Base-by-base conservation (phyloP, 2,113 vertebrate genomes). In the Phrynosoma platyrhinos region DNA sequence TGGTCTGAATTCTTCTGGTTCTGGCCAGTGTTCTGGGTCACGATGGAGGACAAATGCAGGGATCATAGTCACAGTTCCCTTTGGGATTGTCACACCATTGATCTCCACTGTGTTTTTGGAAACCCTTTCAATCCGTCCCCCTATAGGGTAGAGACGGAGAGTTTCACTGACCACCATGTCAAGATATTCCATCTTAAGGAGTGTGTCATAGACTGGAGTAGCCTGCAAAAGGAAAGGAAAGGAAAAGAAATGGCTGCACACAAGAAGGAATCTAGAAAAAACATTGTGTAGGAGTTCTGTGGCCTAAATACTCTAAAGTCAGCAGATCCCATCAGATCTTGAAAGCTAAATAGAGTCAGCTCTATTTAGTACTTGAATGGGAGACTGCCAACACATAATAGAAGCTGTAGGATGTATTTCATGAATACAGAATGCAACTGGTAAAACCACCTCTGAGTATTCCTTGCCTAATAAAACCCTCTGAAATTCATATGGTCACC, bases 131-230 rank as follows among this genome's bases (percentile, higher is more conserved):
- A 98, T 4, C 27, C 96, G 91, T 0, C 87, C 27, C 2, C 58
- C 89, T 0, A 85, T 23, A 0, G 98, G 97, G 55, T 94, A 97
- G 25, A 98, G 32, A 2, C 97, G 89, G 36, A 98, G 94, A 8
- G 94, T 93, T 92, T 99, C 97, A 0, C 95, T 98, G 93, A 98
- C 90, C 55, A 96, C 97, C 93, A 97, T 96, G 21, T 99, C 97
- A 0, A 99, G 90, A 86, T 98, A 98, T 8, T 98, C 97, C 97
- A 98, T 97, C 87, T 98, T 96, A 74, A 88, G 91, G 88, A 98
- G 5, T 0, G 86, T 2, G 0, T 90, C 94, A n/a, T 98, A 98
- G 0, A 94, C 96, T 40, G 96, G 89, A 18, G 94, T 9, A 58
- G 92, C 90, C 97, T 98, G 40, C 2, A 5, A 9, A 3, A 42